These are phyloP conservation scores for Barypeithes pellucidus DNA, from an alignment of 2,888 invertebrate species.

Conservation along the genomic window DNA sequence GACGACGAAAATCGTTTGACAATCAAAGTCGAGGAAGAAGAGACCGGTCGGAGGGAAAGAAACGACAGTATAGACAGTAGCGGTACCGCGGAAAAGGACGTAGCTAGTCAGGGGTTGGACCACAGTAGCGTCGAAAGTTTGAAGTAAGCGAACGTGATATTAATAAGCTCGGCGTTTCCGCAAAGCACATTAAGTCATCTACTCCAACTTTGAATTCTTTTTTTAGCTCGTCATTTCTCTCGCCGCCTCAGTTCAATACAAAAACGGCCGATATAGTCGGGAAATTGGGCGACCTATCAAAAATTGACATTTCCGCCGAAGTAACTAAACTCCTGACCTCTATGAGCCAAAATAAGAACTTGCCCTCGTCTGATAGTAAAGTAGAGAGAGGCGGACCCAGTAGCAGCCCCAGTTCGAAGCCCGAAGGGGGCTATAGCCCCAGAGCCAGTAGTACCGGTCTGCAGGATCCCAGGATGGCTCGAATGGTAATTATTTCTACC, in stretches of 20 bases:
- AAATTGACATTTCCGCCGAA: conserved; percentile 83
- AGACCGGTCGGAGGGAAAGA: conserved; percentile 52
- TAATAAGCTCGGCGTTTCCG: too few relatives aligned
- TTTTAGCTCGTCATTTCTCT: conserved; percentile 41
- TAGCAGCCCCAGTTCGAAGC: conserved; percentile 14
- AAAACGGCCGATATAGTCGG: conserved; percentile 76
- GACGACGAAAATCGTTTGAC: conserved; percentile 73
- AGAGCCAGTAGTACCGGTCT: conserved; percentile 14
- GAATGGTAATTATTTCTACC: conserved; percentile 47
- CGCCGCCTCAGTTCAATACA: conserved; percentile 61
- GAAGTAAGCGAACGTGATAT: conserved; percentile 33
- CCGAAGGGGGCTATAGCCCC: conserved; percentile 36
- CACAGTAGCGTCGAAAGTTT: background rate
- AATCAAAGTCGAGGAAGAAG: conserved; percentile 68
- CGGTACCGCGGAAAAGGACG: conserved; percentile 8
- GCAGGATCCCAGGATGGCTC: conserved; percentile 53
- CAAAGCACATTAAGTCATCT: too few relatives aligned
- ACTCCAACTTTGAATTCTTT: background rate
- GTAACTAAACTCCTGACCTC: conserved; percentile 80
- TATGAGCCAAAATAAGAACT: conserved; percentile 66
- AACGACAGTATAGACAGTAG: conserved; percentile 38
- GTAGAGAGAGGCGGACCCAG: background rate
- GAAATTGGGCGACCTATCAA: conserved; percentile 80
- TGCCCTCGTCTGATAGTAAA: background rate
- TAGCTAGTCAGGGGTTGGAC: conserved; percentile 17